Base-by-base conservation (phyloP, 2,113 vertebrate species). In the Tachycineta bicolor region DNA sequence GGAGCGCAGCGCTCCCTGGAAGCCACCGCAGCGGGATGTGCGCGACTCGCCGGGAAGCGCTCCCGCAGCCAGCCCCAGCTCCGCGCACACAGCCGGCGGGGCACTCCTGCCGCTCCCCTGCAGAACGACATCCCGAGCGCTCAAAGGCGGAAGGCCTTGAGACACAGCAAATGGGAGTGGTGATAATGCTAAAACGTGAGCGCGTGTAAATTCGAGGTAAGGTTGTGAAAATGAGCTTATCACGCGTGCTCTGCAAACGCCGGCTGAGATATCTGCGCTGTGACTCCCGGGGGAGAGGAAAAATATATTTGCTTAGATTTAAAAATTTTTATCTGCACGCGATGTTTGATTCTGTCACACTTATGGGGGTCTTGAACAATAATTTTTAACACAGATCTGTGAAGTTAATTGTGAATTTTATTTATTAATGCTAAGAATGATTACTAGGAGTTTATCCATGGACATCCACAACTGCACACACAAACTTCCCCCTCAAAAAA, bases 11-110 rank as follows among this genome's bases (percentile, higher is more conserved):
- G 1, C 79, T 52, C 75, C 68, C 70, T 21, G 31, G 33, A 55
- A 87, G 63, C 24, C 46, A 12, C 49, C 26, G 21, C 46, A 58
- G 60, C 59, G 26, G 8, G 4, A 80, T 70, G 47, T 26, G 83
- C 6, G 11, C 92, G 96, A 96, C 86, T 96, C 92, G 84, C 62
- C 1, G 15, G 37, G 69, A 90, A 96, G 94, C 21, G 21, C 87
- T 84, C 56, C 83, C 11, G 8, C 82, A 14, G 11, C 3, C 84
- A 56, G 2, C 1, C 8, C 31, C 8, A 49, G 34, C 15, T 11
- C 77, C 25, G 65, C 87, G 10, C n/a, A 53, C 0, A 10, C 6
- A 52, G 10, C 10, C 16, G 34, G 37, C 74, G 20, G 59, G 52
- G 39, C 59, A 13, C 26, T 58, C 7, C 87, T 80, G 70, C 78